Evolutionary conservation across 2,797 vertebrate genomes (phyloP).

Genomic region (Tokudaia tokunoshimensis): DNA sequence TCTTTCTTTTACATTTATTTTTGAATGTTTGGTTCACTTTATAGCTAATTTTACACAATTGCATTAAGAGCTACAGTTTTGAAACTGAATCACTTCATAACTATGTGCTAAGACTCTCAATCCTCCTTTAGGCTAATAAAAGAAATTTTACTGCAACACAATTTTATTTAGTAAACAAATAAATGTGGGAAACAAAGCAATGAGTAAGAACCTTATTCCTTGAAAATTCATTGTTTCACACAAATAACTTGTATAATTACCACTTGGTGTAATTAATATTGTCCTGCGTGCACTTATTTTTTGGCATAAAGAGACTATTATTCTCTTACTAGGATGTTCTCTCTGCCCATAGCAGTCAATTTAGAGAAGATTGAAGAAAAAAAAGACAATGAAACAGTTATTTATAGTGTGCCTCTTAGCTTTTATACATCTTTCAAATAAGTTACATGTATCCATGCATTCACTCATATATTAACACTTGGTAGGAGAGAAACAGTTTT

Average conservation of each 20-base stretch:
- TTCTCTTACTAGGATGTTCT: conserved; percentile 36
- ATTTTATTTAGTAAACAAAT: conserved; percentile 80
- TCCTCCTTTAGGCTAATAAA: conserved; percentile 60
- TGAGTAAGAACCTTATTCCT: conserved; percentile 60
- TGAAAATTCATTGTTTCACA: conserved; percentile 53
- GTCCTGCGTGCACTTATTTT: conserved; percentile 20
- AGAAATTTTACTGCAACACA: conserved; percentile 70
- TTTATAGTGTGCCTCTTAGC: background rate
- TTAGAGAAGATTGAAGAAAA: conserved; percentile 52
- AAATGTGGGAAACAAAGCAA: conserved; percentile 62
- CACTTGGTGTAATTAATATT: conserved; percentile 65
- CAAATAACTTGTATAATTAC: conserved; percentile 70
- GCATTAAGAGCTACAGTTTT: conserved; percentile 61
- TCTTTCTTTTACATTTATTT: conserved; percentile 67
- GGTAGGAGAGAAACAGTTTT: background rate
- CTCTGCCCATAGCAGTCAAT: background rate
- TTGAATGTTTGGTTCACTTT: conserved; percentile 30
- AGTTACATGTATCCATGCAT: conserved; percentile 3
- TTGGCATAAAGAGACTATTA: conserved; percentile 16
- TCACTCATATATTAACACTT: background rate
- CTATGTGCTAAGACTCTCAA: conserved; percentile 61
- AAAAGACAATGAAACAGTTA: background rate
- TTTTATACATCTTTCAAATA: background rate
- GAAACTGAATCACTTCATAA: conserved; percentile 71
- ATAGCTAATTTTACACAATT: conserved; percentile 68